Evolutionary conservation across 2,113 vertebrate species (phyloP), one percentile per base, ranked within the genome.

Genomic region (Limnothrissa miodon): DNA sequence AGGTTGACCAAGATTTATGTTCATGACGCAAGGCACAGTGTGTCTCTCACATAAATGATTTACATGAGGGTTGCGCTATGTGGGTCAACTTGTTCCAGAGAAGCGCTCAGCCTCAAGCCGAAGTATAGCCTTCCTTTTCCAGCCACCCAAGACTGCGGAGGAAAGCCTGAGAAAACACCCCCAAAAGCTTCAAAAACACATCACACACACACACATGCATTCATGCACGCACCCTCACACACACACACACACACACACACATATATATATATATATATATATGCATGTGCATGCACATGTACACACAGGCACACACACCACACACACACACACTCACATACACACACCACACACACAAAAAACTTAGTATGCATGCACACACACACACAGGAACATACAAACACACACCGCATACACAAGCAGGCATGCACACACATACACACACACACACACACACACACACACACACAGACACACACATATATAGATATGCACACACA

Each of bases 1-100:
- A 74, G 4, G 66, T 74, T 74, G 66, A 74, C 66, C 13, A 74
- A 74, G 66, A 74, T 74, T 74, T 74, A 74, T 74, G 66, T 74
- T 29, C 11, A 5, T 74, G 66, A 74, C 66, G 66, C 15, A 33
- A 74, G 66, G 33, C 66, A 5, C 66, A 74, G 66, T 17, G 66
- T 74, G 62, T 70, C 62, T 33, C 62, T 70, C 62, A 70, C 62
- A n/a, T n/a, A 33, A 29, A 36, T 70, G 29, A 70, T 70, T 70
- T 70, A 70, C 29, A 74, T 33, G 66, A 74, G 33, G 29, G 11
- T 13, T 36, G 66, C 15, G 66, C 66, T 36, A 74, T 74, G 66
- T 74, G 66, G 66, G 66, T 74, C 66, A 74, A 74, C 66, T 74
- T 74, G 66, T 74, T 74, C 66, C 66, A 74, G 66, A 74, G 36